phyloP scores from a whole-genome alignment of 2,888 invertebrate genomes.

The Leucophenga maculata region DNA sequence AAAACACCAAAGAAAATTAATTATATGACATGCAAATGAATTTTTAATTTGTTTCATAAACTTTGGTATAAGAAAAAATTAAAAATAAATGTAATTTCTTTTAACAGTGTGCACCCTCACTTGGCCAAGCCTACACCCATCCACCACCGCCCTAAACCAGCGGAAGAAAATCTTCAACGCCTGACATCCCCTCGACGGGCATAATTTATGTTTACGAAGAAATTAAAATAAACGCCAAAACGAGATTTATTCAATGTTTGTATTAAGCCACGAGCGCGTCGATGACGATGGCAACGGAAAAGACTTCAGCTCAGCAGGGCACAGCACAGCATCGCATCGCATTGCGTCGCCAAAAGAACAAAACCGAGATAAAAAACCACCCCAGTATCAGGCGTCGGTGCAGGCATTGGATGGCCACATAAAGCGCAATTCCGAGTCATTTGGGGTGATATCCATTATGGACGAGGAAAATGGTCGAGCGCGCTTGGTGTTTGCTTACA shows the following conservation, averaged over 20 bases:
- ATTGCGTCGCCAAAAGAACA: slow-evolving; percentile 10
- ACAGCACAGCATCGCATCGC: too few relatives aligned
- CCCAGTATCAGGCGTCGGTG: slow-evolving; percentile 20
- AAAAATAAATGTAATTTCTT: background rate
- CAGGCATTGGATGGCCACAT: slow-evolving; percentile 32
- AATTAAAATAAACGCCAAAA: slow-evolving; percentile 69
- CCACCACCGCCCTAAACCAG: too few relatives aligned
- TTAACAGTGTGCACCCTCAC: background rate
- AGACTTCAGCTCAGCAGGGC: too few relatives aligned
- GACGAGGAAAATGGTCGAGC: slow-evolving; percentile 47
- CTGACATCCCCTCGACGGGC: slow-evolving; percentile 53
- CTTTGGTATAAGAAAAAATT: background rate
- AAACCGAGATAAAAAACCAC: slow-evolving; percentile 30
- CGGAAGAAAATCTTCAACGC: too few relatives aligned
- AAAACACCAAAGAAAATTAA: slow-evolving; percentile 24
- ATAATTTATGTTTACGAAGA: slow-evolving; percentile 66
- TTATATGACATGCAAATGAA: slow-evolving; percentile 32
- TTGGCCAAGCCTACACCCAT: background rate
- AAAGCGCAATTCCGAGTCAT: slow-evolving; percentile 52
- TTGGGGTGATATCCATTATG: slow-evolving; percentile 66
- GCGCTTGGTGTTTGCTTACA: slow-evolving; percentile 49
- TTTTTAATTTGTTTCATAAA: background rate
- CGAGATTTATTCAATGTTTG: slow-evolving; percentile 69
- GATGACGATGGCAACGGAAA: slow-evolving; percentile 38
- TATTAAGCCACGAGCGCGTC: slow-evolving; percentile 59